These are phyloP conservation scores for Colletes collaris DNA, from an alignment of 2,888 invertebrate species.

Conservation along the genomic window DNA sequence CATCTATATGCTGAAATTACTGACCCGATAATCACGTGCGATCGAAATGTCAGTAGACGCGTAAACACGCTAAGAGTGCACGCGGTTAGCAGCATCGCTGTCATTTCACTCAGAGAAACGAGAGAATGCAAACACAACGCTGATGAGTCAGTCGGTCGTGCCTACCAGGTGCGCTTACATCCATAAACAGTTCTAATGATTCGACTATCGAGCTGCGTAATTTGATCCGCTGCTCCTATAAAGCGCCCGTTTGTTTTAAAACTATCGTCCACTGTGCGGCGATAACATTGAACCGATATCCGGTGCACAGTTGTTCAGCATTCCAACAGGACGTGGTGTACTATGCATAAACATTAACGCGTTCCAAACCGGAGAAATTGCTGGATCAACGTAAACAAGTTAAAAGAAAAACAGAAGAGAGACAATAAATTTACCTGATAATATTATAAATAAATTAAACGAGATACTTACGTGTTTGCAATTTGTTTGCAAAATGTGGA, in stretches of 20 bases:
- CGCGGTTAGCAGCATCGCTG: background rate
- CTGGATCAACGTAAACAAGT: background rate
- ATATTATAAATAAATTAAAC: background rate
- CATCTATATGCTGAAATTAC: slow-evolving; percentile 1
- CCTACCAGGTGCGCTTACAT: slow-evolving; percentile 21
- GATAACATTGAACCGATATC: slow-evolving; percentile 31
- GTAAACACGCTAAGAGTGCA: slow-evolving; percentile 2
- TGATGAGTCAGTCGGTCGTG: slow-evolving; percentile 17
- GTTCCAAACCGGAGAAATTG: background rate
- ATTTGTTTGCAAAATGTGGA: slow-evolving; percentile 52
- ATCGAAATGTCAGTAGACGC: slow-evolving; percentile 4
- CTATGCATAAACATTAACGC: background rate
- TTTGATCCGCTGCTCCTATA: background rate
- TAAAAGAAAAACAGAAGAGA: background rate
- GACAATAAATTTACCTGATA: too few species aligned
- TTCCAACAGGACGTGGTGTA: background rate
- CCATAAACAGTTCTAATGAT: slow-evolving; percentile 28
- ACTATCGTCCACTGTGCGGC: background rate
- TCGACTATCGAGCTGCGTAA: slow-evolving; percentile 25
- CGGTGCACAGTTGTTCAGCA: background rate
- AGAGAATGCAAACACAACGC: slow-evolving; percentile 7
- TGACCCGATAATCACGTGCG: slow-evolving; percentile 11
- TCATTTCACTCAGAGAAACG: slow-evolving; percentile 10
- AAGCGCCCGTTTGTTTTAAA: slow-evolving; percentile 27
- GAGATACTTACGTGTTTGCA: background rate